phyloP scores from a whole-genome alignment of 2,888 invertebrate species.

The Trissolcus japonicus region DNA sequence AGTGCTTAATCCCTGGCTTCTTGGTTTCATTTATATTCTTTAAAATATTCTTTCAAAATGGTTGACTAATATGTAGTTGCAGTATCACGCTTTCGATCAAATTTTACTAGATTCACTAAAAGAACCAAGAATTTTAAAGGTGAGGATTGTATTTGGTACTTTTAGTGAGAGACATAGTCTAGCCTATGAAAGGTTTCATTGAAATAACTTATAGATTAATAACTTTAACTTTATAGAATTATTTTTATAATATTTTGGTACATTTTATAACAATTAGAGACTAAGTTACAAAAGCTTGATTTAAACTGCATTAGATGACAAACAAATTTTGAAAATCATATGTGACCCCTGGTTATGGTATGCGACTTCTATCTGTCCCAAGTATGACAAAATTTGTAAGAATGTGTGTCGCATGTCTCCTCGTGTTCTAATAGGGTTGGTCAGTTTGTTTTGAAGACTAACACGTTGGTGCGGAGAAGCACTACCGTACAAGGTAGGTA shows the following conservation, averaged over 20 bases:
- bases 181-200: too few relatives aligned
- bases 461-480: conserved; percentile 27
- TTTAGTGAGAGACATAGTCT: too few relatives aligned
- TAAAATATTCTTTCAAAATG: neutral
- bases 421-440: conserved; percentile 18
- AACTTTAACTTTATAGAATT: too few relatives aligned
- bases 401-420: conserved; percentile 24
- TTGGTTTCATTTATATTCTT: conserved; percentile 9
- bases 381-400: too few relatives aligned
- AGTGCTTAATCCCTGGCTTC: conserved; percentile 20
- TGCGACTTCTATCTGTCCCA: too few relatives aligned
- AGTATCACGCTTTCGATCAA: neutral
- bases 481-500: conserved; percentile 46
- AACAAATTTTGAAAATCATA: neutral
- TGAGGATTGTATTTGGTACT: neutral
- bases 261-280: too few relatives aligned
- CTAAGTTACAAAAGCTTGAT: too few relatives aligned
- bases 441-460: conserved; percentile 23
- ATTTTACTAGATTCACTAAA: too few relatives aligned
- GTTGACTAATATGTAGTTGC: neutral
- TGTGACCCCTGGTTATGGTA: too few relatives aligned
- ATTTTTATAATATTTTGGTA: too few relatives aligned
- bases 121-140: neutral
- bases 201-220: too few relatives aligned
- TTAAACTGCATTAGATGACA: too few relatives aligned